Percentiles rank a stretch among this genome's conserved stretches.
phyloP scores from a whole-genome alignment of 2,797 vertebrate genomes.

The Enteromius afrohamiltoni region DNA sequence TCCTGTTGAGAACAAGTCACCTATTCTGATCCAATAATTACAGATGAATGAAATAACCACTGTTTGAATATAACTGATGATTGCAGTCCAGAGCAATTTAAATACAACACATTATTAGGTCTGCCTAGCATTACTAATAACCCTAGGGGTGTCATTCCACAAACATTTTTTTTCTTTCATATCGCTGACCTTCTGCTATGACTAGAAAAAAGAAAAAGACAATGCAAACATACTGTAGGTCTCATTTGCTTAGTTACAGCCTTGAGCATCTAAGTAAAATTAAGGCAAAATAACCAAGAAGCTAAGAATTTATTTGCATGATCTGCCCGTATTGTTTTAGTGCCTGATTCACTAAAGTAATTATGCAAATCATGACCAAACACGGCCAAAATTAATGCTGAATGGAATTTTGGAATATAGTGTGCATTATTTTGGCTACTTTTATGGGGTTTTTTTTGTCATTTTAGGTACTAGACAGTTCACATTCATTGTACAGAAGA shows the following conservation, averaged over 20 bases:
- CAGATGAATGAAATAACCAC: neutral
- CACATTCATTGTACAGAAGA: neutral
- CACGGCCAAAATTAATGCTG: neutral
- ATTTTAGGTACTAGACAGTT: neutral
- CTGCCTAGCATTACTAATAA: neutral
- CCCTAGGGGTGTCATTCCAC: neutral
- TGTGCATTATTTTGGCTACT: neutral
- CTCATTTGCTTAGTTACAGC: too few relatives aligned
- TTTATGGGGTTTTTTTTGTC: neutral
- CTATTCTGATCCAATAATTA: neutral
- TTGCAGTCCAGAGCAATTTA: neutral
- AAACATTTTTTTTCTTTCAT: constrained; percentile 14
- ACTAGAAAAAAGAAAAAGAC: constrained; percentile 14
- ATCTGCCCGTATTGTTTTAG: too few relatives aligned
- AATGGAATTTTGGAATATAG: neutral
- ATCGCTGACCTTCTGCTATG: constrained; percentile 8
- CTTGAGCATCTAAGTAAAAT: neutral
- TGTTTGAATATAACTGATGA: neutral
- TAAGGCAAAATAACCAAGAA: neutral
- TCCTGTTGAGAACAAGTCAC: neutral
- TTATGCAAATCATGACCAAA: neutral
- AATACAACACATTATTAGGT: constrained; percentile 14
- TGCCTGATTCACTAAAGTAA: neutral
- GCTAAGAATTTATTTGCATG: neutral
- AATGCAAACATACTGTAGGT: constrained; percentile 11